A percentile compares a stretch with the other conserved stretches of the same genome.
phyloP scores from a whole-genome alignment of 2,113 vertebrate genomes.

The Dromiciops gliroides region DNA sequence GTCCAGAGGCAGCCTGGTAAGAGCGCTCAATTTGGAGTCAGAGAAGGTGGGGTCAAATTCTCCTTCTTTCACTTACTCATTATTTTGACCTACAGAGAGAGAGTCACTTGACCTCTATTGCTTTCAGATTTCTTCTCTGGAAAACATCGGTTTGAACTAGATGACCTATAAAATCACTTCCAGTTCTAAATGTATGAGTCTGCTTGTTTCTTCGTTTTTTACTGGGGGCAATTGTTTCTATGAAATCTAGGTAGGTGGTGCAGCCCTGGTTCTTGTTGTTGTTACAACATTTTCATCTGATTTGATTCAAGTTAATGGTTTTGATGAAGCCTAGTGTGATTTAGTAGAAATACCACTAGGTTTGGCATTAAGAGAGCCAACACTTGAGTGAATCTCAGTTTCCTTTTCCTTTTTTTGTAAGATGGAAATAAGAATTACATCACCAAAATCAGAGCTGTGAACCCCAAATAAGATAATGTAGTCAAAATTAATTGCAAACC shows the following conservation, averaged over 20 bases:
- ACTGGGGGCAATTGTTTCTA: not conserved
- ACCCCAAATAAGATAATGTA: not conserved
- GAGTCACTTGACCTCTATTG: not conserved
- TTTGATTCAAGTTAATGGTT: not conserved
- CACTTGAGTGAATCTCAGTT: not conserved
- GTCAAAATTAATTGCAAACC: not conserved
- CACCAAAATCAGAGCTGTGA: not conserved
- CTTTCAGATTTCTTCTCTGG: not conserved
- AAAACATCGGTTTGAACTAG: not conserved
- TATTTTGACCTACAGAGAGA: not conserved
- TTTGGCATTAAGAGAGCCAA: not conserved
- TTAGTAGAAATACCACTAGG: not conserved
- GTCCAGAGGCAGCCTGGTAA: not conserved
- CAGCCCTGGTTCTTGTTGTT: not conserved
- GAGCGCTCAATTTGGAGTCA: not conserved
- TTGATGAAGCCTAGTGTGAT: not conserved
- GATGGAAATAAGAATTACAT: not conserved
- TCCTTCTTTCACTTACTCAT: not conserved
- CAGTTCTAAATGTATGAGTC: not conserved
- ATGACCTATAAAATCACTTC: not conserved
- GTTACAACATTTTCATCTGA: not conserved
- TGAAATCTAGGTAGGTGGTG: not conserved
- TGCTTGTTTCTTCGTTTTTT: not conserved
- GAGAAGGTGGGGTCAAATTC: not conserved
- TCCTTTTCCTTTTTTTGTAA: not conserved